Evolutionary conservation across 2,113 vertebrate species (phyloP), one percentile per base, ranked within the genome.

Genomic region (Cryptomyrus ogoouensis): DNA sequence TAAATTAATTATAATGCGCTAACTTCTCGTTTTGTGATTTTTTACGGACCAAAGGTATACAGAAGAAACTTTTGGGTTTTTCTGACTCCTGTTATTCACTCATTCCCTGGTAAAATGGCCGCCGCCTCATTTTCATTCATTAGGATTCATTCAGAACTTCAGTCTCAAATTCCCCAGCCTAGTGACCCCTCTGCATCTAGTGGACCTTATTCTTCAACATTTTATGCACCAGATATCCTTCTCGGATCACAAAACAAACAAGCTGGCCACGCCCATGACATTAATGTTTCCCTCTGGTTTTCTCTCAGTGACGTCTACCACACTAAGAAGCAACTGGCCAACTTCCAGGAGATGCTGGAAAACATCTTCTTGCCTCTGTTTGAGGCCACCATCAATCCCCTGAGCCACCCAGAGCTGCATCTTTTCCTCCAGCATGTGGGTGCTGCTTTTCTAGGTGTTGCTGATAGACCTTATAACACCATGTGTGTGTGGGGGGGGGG

Each of bases 271-370:
- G 1, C 27, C 49, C 12, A 53, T 52, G 2, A 53, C 27, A 53
- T 0, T 88, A 6, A n/a, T 62, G 56, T 5, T 1, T n/a, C 21
- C 3, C 13, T 19, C 21, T n/a, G 89, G 9, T 80, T 27, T 66
- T 31, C 66, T 88, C 15, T 1, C 92, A 99, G 98, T 70, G 98
- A 99, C 0, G 97, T 99, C 53, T 99, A 98, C 94, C 96, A 95
- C 15, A 98, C 97, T 0, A 99, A 99, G 95, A 98, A 96, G 92
- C 98, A 99, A 93, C 92, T 99, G 93, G 96, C 96, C 84, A 98
- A 98, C 94, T 99, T 99, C 94, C 97, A 99, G 95, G 97, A 99
- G 96, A 98, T 99, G 97, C 93, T 99, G 95, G 98, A 98, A 95
- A 99, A 99, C 80, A 97, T 99, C 91, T 99, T 99, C 94, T 86